phyloP scores from a whole-genome alignment of 2,113 vertebrate species.

The Orthonyx spaldingii region DNA sequence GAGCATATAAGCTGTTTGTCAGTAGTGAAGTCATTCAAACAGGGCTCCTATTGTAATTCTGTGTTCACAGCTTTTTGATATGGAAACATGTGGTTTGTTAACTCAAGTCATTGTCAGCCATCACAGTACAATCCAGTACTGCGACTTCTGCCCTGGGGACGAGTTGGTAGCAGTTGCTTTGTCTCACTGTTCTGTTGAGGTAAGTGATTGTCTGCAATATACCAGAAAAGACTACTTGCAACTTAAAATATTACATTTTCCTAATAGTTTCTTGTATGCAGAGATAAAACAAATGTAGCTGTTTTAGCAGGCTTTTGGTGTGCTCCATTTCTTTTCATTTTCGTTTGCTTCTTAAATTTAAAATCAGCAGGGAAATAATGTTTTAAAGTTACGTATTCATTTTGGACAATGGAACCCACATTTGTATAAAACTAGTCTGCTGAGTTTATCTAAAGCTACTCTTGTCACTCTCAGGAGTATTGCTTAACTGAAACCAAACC shows the following conservation, averaged over 20 bases:
- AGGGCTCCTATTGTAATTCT: background rate
- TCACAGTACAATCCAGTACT: conserved; percentile 86
- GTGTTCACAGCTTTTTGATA: conserved; percentile 83
- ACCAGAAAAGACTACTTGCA: background rate
- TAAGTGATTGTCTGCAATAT: conserved; percentile 51
- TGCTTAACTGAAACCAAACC: background rate
- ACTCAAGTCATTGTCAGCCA: conserved; percentile 78
- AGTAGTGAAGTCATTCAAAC: background rate
- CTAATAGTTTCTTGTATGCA: background rate
- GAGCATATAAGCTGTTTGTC: background rate
- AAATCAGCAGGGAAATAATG: background rate
- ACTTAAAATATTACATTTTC: background rate
- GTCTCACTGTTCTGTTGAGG: conserved; percentile 92
- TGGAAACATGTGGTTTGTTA: conserved; percentile 71
- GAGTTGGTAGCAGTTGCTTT: conserved; percentile 86
- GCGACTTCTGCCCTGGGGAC: conserved; percentile 83
- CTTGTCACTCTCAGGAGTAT: background rate
- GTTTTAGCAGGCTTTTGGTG: background rate
- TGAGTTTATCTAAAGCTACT: background rate
- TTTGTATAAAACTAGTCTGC: background rate
- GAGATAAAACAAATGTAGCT: background rate
- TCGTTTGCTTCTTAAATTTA: background rate
- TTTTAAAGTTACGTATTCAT: background rate
- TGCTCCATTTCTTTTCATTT: background rate
- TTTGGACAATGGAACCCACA: background rate